Percentiles rank a stretch among this genome's conserved stretches.
phyloP scores from a whole-genome alignment of 2,888 invertebrate genomes.

The Dicycla oo region DNA sequence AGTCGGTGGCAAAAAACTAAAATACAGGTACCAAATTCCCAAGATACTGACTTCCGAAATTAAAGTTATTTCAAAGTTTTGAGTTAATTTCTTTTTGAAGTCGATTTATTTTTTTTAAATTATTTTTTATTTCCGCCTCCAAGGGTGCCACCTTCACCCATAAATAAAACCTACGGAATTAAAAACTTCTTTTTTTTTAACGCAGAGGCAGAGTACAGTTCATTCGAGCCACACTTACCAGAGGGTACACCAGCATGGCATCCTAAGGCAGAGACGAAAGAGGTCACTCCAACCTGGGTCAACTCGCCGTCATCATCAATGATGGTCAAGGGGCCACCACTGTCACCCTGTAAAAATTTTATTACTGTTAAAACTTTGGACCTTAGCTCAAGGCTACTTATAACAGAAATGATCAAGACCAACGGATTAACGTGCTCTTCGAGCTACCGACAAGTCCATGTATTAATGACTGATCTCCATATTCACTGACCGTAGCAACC shows the following conservation, averaged over 20 bases:
- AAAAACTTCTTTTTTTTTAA: not conserved
- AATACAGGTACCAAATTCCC: too few species aligned
- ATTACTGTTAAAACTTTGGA: not conserved
- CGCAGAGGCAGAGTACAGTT: not conserved
- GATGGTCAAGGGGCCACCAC: constrained; percentile 79
- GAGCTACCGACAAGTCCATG: not conserved
- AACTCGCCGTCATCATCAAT: constrained; percentile 73
- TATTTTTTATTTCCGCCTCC: not conserved
- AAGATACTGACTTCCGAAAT: too few species aligned
- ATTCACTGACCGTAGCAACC: too few species aligned
- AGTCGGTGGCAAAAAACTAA: too few species aligned
- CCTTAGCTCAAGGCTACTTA: not conserved
- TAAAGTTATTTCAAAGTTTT: too few species aligned
- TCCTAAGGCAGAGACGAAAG: constrained; percentile 80
- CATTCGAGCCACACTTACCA: constrained; percentile 67
- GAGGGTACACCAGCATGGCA: constrained; percentile 80
- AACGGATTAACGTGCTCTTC: not conserved
- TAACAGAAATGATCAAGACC: not conserved
- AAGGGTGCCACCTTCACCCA: not conserved
- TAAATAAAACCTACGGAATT: not conserved
- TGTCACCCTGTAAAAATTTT: constrained; percentile 78
- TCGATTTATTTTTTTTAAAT: too few species aligned
- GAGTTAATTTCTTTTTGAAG: too few species aligned
- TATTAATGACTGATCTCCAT: not conserved
- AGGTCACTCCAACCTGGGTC: constrained; percentile 78